phyloP scores from a whole-genome alignment of 2,888 invertebrate species.

The Pecten maximus region DNA sequence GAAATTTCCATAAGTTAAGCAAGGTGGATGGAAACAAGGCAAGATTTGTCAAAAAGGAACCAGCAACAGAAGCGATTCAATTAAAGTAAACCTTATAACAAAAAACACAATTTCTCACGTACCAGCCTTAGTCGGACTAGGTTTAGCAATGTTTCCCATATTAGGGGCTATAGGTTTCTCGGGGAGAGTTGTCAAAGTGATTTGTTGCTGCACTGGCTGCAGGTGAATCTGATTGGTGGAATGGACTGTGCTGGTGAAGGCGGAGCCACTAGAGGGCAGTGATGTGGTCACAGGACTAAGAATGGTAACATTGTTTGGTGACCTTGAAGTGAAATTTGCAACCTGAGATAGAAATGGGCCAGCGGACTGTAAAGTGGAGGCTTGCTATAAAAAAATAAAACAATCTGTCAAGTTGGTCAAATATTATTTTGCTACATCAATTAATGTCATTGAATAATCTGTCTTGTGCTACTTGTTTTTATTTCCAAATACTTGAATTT shows the following conservation, averaged over 20 bases:
- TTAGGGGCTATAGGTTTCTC: constrained; percentile 59
- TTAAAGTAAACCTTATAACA: no score
- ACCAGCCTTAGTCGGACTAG: constrained; percentile 77
- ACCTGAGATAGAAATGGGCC: constrained; percentile 73
- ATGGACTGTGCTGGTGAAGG: constrained; percentile 63
- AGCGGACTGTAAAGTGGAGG: constrained; percentile 60
- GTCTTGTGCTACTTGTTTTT: no score
- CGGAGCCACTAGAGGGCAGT: constrained; percentile 63
- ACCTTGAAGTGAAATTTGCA: constrained; percentile 58
- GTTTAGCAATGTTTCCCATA: constrained; percentile 63
- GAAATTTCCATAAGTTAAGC: no score
- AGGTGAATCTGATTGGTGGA: constrained; percentile 63
- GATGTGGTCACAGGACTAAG: constrained; percentile 66
- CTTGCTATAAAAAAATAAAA: constrained; percentile 52
- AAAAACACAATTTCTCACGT: neutral
- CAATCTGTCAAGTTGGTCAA: neutral
- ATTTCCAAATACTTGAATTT: no score
- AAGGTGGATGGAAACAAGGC: no score
- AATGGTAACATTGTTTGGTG: constrained; percentile 67
- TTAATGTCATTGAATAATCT: no score
- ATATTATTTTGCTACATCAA: no score
- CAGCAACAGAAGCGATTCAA: no score
- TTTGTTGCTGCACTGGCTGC: constrained; percentile 60
- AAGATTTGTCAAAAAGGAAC: no score
- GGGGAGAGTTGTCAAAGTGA: constrained; percentile 63